Evolutionary conservation across 2,797 vertebrate species (phyloP).

Genomic region (Toxotes lorentzi): DNA sequence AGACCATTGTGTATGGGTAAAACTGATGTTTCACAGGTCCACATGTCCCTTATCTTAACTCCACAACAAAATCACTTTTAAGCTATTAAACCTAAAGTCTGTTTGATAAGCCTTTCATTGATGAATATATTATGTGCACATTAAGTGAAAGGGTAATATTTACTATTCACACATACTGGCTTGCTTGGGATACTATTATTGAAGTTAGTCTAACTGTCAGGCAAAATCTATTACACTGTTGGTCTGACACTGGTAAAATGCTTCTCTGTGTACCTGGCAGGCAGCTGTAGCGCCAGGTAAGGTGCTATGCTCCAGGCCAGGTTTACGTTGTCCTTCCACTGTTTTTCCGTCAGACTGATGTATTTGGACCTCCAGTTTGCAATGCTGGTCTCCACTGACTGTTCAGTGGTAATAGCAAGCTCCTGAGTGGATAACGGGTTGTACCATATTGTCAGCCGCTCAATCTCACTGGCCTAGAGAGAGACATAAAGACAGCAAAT

Average conservation of each 20-base stretch:
- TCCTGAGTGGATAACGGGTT: constrained; percentile 95
- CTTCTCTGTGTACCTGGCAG: constrained; percentile 84
- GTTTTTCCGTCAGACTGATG: constrained; percentile 94
- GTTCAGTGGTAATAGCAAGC: constrained; percentile 90
- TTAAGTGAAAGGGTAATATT: background rate
- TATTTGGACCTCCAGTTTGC: constrained; percentile 98
- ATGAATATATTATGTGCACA: background rate
- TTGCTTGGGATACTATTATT: background rate
- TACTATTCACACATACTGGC: background rate
- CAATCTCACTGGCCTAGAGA: constrained; percentile 93
- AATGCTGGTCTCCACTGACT: constrained; percentile 94
- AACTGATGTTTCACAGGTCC: background rate
- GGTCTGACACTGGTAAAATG: background rate
- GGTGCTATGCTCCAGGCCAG: constrained; percentile 96
- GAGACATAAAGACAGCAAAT: background rate
- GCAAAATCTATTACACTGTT: background rate
- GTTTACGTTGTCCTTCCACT: constrained; percentile 98
- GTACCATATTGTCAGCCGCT: constrained; percentile 96
- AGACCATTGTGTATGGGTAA: background rate
- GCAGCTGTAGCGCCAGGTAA: constrained; percentile 93
- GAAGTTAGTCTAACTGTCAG: background rate
- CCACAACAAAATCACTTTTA: background rate
- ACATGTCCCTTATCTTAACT: background rate
- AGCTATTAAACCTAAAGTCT: too few species aligned
- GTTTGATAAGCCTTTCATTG: background rate